Conservation (phyloP, 1,140 invertebrate genomes). For the Acromyrmex heyeri region DNA sequence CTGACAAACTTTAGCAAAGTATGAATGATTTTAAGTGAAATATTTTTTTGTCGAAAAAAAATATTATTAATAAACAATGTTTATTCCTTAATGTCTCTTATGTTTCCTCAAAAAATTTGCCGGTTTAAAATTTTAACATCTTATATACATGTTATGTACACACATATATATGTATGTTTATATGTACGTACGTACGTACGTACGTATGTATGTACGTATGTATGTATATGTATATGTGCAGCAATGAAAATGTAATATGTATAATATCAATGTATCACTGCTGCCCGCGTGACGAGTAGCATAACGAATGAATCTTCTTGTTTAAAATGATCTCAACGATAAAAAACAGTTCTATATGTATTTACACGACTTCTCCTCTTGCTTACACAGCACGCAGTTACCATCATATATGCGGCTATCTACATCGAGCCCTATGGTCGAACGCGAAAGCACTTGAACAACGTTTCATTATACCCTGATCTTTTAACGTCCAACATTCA, state of each 20-base stretch:
- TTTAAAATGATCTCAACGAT: constrained; percentile 72
- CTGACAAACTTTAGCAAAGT: background rate
- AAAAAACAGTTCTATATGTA: constrained; percentile 76
- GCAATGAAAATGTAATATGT: constrained; percentile 56
- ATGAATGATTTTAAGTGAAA: background rate
- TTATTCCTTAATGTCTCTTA: background rate
- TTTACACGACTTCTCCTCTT: constrained; percentile 67
- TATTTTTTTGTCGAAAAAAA: background rate
- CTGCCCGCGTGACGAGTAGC: constrained; percentile 74
- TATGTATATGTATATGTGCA: constrained; percentile 49
- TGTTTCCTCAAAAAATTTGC: background rate
- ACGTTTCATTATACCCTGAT: constrained; percentile 40
- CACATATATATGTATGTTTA: constrained; percentile 18
- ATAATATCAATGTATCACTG: constrained; percentile 66
- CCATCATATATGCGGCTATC: constrained; percentile 36
- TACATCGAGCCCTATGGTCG: constrained; percentile 52
- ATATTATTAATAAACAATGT: constrained; percentile 8
- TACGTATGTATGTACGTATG: constrained; percentile 36
- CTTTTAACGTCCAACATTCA: constrained; percentile 50
- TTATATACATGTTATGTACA: constrained; percentile 25
- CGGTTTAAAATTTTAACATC: constrained; percentile 62
- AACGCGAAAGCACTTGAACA: constrained; percentile 50
- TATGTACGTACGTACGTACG: constrained; percentile 29
- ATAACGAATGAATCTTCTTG: constrained; percentile 67
- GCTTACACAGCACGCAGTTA: constrained; percentile 59